These are phyloP conservation scores for Brachirus orientalis DNA, from an alignment of 2,113 vertebrate species.

Conservation along the genomic window DNA sequence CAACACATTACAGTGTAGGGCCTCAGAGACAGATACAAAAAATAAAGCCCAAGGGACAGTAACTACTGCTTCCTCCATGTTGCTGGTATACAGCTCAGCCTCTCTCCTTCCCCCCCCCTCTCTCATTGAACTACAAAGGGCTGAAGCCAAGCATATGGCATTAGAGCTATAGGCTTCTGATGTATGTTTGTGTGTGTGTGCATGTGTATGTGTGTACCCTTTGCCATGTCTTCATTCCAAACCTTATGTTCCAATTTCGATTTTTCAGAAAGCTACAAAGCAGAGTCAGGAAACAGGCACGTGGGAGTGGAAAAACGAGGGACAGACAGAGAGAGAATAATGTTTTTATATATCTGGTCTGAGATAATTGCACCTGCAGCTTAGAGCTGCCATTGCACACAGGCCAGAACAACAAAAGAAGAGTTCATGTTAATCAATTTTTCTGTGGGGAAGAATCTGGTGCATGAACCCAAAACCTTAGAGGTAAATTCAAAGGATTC, in stretches of 20 bases:
- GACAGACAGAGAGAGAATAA: background rate
- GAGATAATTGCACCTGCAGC: constrained; percentile 61
- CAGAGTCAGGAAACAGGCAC: constrained; percentile 50
- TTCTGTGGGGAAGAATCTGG: constrained; percentile 4
- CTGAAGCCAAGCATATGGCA: constrained; percentile 61
- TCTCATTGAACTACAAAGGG: constrained; percentile 82
- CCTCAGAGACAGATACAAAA: constrained; percentile 69
- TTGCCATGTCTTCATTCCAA: constrained; percentile 45
- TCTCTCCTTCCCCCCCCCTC: constrained; percentile 39
- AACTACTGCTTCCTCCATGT: constrained; percentile 69
- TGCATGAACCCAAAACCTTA: background rate
- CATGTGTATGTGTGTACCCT: constrained; percentile 13
- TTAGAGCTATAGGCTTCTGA: constrained; percentile 64
- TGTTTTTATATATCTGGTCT: constrained; percentile 19
- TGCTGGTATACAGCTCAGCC: constrained; percentile 60
- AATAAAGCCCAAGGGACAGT: constrained; percentile 57
- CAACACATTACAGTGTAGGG: constrained; percentile 22
- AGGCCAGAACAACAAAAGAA: constrained; percentile 1
- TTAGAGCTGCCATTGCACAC: constrained; percentile 9
- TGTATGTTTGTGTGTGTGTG: constrained; percentile 41
- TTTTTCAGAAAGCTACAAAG: constrained; percentile 56
- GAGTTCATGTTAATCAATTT: constrained; percentile 10
- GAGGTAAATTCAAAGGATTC: background rate
- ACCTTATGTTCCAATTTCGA: constrained; percentile 17
- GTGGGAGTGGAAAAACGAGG: constrained; percentile 26